Percentiles rank a stretch among this genome's conserved stretches.
These are phyloP conservation scores for Zoanthus sociatus DNA, from an alignment of 92 coral and sea anemone species.

Conservation along the genomic window DNA sequence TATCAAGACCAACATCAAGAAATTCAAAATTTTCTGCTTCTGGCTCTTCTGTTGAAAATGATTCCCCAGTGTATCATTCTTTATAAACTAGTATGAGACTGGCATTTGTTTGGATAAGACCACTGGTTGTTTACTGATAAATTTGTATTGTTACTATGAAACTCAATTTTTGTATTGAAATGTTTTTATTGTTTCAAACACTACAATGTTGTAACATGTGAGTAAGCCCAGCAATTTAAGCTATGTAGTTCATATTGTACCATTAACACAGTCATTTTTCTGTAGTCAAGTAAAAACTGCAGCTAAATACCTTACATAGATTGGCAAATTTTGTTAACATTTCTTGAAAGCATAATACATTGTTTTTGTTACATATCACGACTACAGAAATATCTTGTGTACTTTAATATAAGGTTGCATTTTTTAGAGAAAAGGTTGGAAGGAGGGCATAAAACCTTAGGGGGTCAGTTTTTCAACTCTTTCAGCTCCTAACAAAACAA, in stretches of 20 bases:
- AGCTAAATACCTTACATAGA: conserved; percentile 15
- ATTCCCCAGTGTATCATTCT: conserved; percentile 26
- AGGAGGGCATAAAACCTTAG: conserved; percentile 12
- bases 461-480: conserved; percentile 10
- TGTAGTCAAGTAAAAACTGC: conserved; percentile 19
- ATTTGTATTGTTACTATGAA: conserved; percentile 7
- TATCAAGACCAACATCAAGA: conserved; percentile 31
- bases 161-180: neutral
- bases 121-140: conserved; percentile 28
- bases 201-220: conserved; percentile 30
- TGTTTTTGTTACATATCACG: conserved; percentile 13
- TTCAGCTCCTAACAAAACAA: neutral
- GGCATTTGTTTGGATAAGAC: conserved; percentile 17
- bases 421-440: conserved; percentile 14
- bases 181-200: conserved; percentile 11
- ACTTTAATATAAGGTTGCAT: conserved; percentile 9
- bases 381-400: conserved; percentile 5
- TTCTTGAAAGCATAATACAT: conserved; percentile 14
- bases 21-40: conserved; percentile 31
- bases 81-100: conserved; percentile 12
- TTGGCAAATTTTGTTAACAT: conserved; percentile 18
- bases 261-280: neutral
- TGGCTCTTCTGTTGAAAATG: conserved; percentile 34
- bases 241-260: conserved; percentile 17
- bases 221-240: conserved; percentile 14